Percentiles rank a stretch among this genome's conserved stretches.
Evolutionary conservation across 2,888 invertebrate genomes (phyloP).

Genomic region (Lottia scabra): DNA sequence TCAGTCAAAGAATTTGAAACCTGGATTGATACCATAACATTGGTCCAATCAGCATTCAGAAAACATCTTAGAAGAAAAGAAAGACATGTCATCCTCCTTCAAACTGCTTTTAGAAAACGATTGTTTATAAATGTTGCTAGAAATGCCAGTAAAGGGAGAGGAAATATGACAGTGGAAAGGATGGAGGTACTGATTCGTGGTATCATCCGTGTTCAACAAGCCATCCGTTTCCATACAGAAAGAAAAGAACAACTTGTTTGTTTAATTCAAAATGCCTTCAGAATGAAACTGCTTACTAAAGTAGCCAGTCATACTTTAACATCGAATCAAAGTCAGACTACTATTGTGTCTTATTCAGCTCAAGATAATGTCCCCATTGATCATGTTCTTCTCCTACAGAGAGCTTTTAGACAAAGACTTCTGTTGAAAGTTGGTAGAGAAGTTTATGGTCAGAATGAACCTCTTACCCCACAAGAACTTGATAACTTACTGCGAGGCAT

Average conservation of each 20-base stretch:
- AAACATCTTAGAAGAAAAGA: background rate
- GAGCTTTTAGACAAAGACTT: background rate
- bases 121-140: background rate
- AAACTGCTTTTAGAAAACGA: background rate
- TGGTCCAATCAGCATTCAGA: background rate
- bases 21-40: background rate
- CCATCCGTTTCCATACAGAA: background rate
- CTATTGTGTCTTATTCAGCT: background rate
- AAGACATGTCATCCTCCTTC: background rate
- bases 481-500: background rate
- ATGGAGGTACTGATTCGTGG: background rate
- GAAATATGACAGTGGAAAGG: background rate
- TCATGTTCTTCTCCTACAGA: background rate
- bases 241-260: background rate
- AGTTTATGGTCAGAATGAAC: background rate
- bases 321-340: background rate
- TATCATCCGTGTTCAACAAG: background rate
- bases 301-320: background rate
- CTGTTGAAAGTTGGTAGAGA: background rate
- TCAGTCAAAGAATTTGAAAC: background rate
- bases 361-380: too few species aligned
- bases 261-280: background rate
- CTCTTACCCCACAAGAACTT: background rate
- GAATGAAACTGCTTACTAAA: background rate
- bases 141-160: background rate